Evolutionary conservation across 2,888 invertebrate species (phyloP).

Genomic region (Philopedon plagiatum): DNA sequence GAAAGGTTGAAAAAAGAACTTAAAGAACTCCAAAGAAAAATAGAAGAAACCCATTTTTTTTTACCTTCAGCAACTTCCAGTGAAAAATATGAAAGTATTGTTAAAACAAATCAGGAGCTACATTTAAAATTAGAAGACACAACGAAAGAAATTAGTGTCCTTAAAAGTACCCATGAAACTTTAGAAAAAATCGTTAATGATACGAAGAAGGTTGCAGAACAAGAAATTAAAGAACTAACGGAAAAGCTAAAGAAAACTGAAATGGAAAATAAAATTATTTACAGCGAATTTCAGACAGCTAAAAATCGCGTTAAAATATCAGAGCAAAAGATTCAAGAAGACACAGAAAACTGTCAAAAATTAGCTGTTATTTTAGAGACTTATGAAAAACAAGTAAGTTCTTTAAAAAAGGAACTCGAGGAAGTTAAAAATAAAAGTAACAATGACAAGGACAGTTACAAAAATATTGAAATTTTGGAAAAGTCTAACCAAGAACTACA

Average conservation of each 20-base stretch:
- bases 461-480: constrained; percentile 17
- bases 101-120: constrained; percentile 54
- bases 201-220: constrained; percentile 61
- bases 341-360: constrained; percentile 57
- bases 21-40: constrained; percentile 65
- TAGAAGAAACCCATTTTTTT: background rate
- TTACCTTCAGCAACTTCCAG: constrained; percentile 25
- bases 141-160: constrained; percentile 59
- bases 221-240: constrained; percentile 60
- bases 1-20: constrained; percentile 68
- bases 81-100: constrained; percentile 46
- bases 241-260: constrained; percentile 56
- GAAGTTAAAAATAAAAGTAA: constrained; percentile 23
- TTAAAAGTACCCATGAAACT: constrained; percentile 55
- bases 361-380: constrained; percentile 56
- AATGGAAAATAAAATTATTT: constrained; percentile 62
- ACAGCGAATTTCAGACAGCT: constrained; percentile 56
- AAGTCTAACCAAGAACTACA: constrained; percentile 58
- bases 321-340: constrained; percentile 56
- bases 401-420: constrained; percentile 64
- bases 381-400: constrained; percentile 58
- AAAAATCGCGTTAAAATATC: constrained; percentile 52
- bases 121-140: constrained; percentile 59
- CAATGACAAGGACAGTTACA: background rate
- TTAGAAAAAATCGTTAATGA: constrained; percentile 56